Conservation (phyloP, 1,140 invertebrate genomes). For the Drosophila pachea region DNA sequence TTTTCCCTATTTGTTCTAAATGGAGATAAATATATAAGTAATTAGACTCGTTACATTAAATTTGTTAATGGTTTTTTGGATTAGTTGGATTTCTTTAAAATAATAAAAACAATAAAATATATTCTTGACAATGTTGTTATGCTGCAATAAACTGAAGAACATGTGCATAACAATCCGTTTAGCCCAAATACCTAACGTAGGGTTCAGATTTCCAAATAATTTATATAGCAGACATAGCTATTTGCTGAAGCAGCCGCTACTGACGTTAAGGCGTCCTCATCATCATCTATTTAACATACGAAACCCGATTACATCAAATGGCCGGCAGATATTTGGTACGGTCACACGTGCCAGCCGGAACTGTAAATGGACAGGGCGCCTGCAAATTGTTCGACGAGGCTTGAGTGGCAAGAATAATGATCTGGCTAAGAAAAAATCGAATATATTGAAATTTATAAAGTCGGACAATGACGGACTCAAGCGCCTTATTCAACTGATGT, state of each 20-base stretch:
- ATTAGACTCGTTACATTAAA: conserved; percentile 18
- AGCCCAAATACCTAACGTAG: conserved; percentile 34
- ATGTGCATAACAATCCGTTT: conserved; percentile 47
- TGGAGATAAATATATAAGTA: neutral
- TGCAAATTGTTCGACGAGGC: conserved; percentile 28
- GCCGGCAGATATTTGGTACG: neutral
- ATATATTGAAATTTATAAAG: neutral
- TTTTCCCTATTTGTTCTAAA: neutral
- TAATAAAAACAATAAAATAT: conserved; percentile 8
- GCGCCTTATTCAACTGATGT: conserved; percentile 83
- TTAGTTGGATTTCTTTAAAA: conserved; percentile 32
- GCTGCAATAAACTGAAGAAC: conserved; percentile 54
- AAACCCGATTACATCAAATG: neutral
- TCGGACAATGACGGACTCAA: conserved; percentile 82
- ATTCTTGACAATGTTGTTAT: conserved; percentile 53
- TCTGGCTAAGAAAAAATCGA: no score
- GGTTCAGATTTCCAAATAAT: conserved; percentile 12
- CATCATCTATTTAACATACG: conserved; percentile 17
- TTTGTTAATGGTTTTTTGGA: conserved; percentile 1
- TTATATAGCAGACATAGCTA: conserved; percentile 19
- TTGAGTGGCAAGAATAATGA: neutral
- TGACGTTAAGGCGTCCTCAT: conserved; percentile 9
- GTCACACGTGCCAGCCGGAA: neutral
- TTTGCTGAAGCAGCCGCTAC: conserved; percentile 10
- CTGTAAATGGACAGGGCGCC: conserved; percentile 4